These are phyloP conservation scores for Dermolepida albohirtum DNA, from an alignment of 2,888 invertebrate species.

Conservation along the genomic window DNA sequence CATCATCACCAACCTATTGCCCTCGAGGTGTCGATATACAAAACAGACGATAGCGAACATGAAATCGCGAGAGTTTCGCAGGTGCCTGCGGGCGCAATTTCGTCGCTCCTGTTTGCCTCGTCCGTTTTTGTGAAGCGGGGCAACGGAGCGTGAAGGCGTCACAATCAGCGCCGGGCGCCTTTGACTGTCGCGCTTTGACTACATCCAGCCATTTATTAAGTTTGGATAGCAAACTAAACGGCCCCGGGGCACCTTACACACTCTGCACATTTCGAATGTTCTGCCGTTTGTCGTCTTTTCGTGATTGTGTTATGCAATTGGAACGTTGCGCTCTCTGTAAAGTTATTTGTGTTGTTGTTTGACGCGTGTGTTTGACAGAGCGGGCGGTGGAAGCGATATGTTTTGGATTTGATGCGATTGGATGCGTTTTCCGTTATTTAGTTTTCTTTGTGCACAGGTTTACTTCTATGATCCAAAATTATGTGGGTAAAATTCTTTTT, in stretches of 20 bases:
- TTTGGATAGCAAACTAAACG: conserved; percentile 65
- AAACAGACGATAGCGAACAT: too few relatives aligned
- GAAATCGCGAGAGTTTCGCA: conserved; percentile 9
- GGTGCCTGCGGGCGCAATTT: conserved; percentile 43
- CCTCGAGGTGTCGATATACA: too few relatives aligned
- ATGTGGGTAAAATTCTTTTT: too few relatives aligned
- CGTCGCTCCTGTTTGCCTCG: conserved; percentile 29
- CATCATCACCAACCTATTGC: too few relatives aligned
- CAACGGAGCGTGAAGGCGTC: conserved; percentile 56
- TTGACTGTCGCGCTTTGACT: conserved; percentile 56
- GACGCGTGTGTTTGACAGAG: conserved; percentile 13
- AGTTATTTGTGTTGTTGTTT: conserved; percentile 10
- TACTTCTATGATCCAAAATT: too few relatives aligned
- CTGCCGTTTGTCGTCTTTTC: background rate
- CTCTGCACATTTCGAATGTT: background rate
- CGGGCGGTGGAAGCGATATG: conserved; percentile 8
- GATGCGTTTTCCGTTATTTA: background rate
- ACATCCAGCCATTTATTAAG: conserved; percentile 61
- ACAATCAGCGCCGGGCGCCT: conserved; percentile 52
- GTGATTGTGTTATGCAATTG: conserved; percentile 16
- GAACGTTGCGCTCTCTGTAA: background rate
- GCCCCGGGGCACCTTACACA: conserved; percentile 49
- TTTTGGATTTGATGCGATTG: conserved; percentile 2
- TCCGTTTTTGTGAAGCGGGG: conserved; percentile 53
- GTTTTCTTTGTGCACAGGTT: too few relatives aligned